phyloP scores from a whole-genome alignment of 2,888 invertebrate genomes.

The Diarsia mendica region DNA sequence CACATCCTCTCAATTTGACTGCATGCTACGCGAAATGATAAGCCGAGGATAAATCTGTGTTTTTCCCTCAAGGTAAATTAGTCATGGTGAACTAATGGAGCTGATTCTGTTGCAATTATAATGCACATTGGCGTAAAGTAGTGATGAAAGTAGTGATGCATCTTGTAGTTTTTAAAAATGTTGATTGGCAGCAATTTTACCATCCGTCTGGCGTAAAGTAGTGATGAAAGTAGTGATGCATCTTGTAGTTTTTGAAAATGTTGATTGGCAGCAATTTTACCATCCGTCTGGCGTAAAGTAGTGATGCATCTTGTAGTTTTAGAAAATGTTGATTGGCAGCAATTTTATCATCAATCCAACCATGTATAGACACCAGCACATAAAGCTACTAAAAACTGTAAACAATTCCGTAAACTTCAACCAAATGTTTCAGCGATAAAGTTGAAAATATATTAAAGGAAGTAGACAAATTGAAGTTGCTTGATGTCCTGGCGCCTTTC shows the following conservation, averaged over 20 bases:
- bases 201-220: no score
- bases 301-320: neutral
- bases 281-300: no score
- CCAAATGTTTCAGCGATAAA: no score
- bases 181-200: neutral
- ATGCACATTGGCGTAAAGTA: neutral
- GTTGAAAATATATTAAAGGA: no score
- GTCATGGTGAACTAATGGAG: neutral
- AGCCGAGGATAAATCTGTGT: constrained; percentile 9
- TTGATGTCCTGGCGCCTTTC: neutral
- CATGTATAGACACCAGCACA: no score
- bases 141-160: neutral
- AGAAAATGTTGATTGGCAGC: neutral
- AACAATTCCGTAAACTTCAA: no score
- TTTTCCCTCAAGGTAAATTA: neutral
- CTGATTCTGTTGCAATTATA: neutral
- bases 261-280: neutral
- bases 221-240: neutral
- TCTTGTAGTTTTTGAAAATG: neutral
- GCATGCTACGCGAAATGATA: neutral
- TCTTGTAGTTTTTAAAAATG: neutral
- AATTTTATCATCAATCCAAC: neutral
- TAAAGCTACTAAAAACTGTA: no score
- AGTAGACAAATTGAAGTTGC: no score
- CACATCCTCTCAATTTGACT: constrained; percentile 24